phyloP scores from a whole-genome alignment of 2,797 vertebrate genomes.

The Odontamblyopus rebecca region DNA sequence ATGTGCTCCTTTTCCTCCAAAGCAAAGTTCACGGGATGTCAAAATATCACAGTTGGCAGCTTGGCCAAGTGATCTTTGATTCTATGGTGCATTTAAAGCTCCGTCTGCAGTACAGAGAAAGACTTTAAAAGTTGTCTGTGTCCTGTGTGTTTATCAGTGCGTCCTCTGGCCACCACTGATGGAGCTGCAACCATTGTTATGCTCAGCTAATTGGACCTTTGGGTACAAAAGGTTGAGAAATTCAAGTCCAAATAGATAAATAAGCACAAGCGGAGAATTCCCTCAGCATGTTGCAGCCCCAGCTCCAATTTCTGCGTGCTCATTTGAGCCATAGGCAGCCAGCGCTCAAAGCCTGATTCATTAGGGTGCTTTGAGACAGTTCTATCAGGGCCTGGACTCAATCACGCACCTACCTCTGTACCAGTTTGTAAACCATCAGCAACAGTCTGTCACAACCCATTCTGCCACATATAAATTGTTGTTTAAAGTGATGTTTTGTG shows the following conservation, averaged over 20 bases:
- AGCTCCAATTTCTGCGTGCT: conserved; percentile 55
- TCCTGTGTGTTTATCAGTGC: conserved; percentile 59
- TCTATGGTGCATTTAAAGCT: conserved; percentile 44
- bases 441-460: conserved; percentile 58
- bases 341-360: conserved; percentile 67
- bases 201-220: conserved; percentile 75
- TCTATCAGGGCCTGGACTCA: conserved; percentile 56
- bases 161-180: conserved; percentile 51
- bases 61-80: conserved; percentile 55
- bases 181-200: conserved; percentile 63
- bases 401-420: conserved; percentile 60
- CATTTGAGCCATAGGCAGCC: conserved; percentile 43
- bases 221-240: conserved; percentile 70
- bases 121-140: conserved; percentile 58
- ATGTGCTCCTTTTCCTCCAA: conserved; percentile 44
- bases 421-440: conserved; percentile 66
- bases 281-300: conserved; percentile 34
- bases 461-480: conserved; percentile 70
- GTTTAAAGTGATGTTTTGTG: conserved; percentile 75
- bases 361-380: conserved; percentile 64
- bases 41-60: conserved; percentile 64
- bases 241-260: conserved; percentile 72
- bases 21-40: conserved; percentile 60
- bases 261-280: conserved; percentile 65
- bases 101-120: conserved; percentile 59